phyloP scores from a whole-genome alignment of 2,888 invertebrate species.

The Watsonalla binaria region DNA sequence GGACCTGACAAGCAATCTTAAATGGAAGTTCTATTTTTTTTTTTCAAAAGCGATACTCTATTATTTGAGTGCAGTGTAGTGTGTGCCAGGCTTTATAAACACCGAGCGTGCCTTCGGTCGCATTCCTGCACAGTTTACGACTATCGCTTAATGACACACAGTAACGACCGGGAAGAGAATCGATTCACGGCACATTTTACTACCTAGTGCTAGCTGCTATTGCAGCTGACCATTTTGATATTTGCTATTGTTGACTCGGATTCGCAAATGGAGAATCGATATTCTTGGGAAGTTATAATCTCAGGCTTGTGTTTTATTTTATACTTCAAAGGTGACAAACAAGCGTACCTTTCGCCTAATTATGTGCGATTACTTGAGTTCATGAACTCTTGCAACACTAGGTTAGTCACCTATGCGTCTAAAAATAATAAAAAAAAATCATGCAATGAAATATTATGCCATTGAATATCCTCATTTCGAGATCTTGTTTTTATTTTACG shows the following conservation, averaged over 20 bases:
- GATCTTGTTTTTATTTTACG: too few relatives aligned
- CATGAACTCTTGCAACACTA: too few relatives aligned
- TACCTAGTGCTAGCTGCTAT: slow-evolving; percentile 35
- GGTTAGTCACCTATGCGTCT: too few relatives aligned
- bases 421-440: too few relatives aligned
- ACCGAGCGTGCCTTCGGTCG: slow-evolving; percentile 56
- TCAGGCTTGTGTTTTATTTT: too few relatives aligned
- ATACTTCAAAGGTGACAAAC: too few relatives aligned
- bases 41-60: slow-evolving; percentile 25
- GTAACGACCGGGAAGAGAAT: slow-evolving; percentile 69
- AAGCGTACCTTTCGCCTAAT: too few relatives aligned
- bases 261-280: background rate
- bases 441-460: too few relatives aligned
- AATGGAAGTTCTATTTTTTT: too few relatives aligned
- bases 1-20: too few relatives aligned
- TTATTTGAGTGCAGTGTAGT: slow-evolving; percentile 27
- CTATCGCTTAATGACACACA: slow-evolving; percentile 60
- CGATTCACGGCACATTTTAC: slow-evolving; percentile 64
- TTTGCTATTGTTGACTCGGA: background rate
- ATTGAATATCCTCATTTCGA: too few relatives aligned
- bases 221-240: slow-evolving; percentile 17
- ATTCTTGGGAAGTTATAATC: background rate
- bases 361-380: too few relatives aligned
- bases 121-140: slow-evolving; percentile 72
- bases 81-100: background rate